Evolutionary conservation across 1,140 invertebrate genomes (phyloP).

Genomic region (Danaus melanippus): DNA sequence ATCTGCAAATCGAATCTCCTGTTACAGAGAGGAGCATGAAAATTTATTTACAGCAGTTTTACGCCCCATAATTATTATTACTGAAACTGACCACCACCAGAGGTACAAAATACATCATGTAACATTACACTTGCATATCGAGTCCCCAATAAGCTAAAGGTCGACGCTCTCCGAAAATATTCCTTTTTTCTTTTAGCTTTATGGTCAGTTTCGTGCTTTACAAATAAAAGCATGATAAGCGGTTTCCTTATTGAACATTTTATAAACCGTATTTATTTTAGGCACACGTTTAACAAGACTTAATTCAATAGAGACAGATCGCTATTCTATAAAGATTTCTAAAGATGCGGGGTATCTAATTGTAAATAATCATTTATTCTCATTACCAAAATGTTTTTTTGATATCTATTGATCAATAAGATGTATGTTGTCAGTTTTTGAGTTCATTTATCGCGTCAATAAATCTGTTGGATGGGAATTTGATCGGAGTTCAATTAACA

Average conservation of each 20-base stretch:
- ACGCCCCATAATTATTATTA: neutral
- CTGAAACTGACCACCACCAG: neutral
- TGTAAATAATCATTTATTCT: slow-evolving; percentile 28
- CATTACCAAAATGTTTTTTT: slow-evolving; percentile 36
- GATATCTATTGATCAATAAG: slow-evolving; percentile 28
- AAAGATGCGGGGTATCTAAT: slow-evolving; percentile 26
- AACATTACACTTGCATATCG: slow-evolving; percentile 24
- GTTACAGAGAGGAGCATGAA: slow-evolving; percentile 7
- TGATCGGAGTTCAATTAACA: slow-evolving; percentile 47
- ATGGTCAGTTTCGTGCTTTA: neutral
- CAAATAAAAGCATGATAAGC: neutral
- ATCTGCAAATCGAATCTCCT: slow-evolving; percentile 24
- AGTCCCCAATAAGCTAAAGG: slow-evolving; percentile 33
- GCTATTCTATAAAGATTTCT: slow-evolving; percentile 36
- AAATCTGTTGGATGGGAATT: slow-evolving; percentile 14
- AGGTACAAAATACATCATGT: too few relatives aligned
- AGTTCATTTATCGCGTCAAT: slow-evolving; percentile 14
- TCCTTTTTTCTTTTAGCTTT: slow-evolving; percentile 44
- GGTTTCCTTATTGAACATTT: neutral
- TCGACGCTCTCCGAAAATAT: slow-evolving; percentile 39
- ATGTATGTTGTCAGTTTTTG: slow-evolving; percentile 39
- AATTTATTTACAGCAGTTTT: slow-evolving; percentile 7
- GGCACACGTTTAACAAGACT: too few relatives aligned
- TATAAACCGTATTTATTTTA: neutral
- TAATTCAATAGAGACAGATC: slow-evolving; percentile 16